Base-by-base conservation (phyloP, 1,140 invertebrate species). In the Acromyrmex echinatior region DNA sequence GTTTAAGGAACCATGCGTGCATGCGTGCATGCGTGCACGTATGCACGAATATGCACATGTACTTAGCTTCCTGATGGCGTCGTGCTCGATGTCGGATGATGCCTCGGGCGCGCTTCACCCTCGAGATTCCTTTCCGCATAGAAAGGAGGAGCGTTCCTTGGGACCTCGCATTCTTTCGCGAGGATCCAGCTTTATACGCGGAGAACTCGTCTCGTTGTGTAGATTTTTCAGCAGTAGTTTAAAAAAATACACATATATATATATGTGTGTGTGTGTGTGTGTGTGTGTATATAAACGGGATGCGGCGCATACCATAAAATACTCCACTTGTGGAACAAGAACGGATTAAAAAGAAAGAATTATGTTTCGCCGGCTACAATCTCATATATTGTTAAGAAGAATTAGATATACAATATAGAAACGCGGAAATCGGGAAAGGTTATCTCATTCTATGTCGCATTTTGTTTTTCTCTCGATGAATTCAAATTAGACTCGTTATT, bases 91-190 rank as follows among this genome's bases (percentile, higher is more conserved):
- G 89, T 88, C 88, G 87, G 89, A 86, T 90, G 86, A 88, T 77
- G 86, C 90, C 90, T 81, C 80, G 80, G 87, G 73, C 86, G 70
- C 68, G 91, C 79, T 91, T 92, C 92, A 93, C 92, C 93, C 93
- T 94, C 93, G 93, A 92, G 91, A 94, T 94, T 94, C 93, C 93
- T 93, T 94, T 93, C 93, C 93, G 91, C 91, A 89, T 92, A 65
- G 70, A 91, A 86, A 90, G 86, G 84, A 89, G 88, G 80, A 92
- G 87, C 89, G 90, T 92, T 93, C 92, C 92, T 81, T 89, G 91
- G 73, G 87, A 92, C 88, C 91, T 91, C 71, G 92, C 93, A 94
- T 94, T 94, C 93, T 94, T 94, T 92, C 87, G 88, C 90, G 88
- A 78, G 90, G 91, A 87, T 51, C 84, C 53, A 65, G 68, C 92